Conservation (phyloP, 2,113 vertebrate genomes). For the Nibea coibor region DNA sequence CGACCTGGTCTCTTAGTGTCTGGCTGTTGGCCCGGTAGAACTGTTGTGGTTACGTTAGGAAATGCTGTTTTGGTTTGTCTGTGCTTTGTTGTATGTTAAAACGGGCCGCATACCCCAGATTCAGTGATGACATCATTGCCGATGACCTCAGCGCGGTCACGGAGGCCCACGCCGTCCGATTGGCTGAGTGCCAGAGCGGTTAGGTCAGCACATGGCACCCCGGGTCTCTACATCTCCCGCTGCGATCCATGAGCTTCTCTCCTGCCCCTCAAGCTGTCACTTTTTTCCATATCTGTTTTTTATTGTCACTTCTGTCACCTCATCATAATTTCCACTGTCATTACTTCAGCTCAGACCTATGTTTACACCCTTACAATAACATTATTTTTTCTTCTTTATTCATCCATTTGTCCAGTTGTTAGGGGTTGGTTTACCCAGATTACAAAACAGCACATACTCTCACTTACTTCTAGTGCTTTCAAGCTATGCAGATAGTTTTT, state of each 20-base stretch:
- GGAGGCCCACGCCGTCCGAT: constrained; percentile 72
- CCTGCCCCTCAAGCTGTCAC: constrained; percentile 54
- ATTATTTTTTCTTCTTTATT: background rate
- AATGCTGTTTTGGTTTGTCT: constrained; percentile 77
- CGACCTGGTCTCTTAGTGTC: constrained; percentile 86
- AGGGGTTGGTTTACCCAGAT: background rate
- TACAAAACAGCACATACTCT: background rate
- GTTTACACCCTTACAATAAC: constrained; percentile 18
- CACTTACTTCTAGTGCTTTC: constrained; percentile 2
- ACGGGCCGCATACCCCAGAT: constrained; percentile 87
- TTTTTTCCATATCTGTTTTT: constrained; percentile 36
- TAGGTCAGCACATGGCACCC: constrained; percentile 91
- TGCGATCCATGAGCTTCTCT: constrained; percentile 52
- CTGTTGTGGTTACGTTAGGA: constrained; percentile 95
- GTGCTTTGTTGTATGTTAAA: constrained; percentile 77
- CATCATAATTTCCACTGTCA: constrained; percentile 43
- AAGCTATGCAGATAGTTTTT: background rate
- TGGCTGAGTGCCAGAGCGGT: constrained; percentile 84
- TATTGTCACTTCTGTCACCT: constrained; percentile 19
- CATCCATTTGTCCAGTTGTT: background rate
- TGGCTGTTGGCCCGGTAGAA: constrained; percentile 88
- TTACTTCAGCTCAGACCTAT: constrained; percentile 26
- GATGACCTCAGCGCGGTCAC: constrained; percentile 79
- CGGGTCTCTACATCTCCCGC: constrained; percentile 61
- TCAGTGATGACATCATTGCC: constrained; percentile 94